These are phyloP conservation scores for Mustela nigripes DNA, from an alignment of 2,113 vertebrate genomes.

Conservation along the genomic window DNA sequence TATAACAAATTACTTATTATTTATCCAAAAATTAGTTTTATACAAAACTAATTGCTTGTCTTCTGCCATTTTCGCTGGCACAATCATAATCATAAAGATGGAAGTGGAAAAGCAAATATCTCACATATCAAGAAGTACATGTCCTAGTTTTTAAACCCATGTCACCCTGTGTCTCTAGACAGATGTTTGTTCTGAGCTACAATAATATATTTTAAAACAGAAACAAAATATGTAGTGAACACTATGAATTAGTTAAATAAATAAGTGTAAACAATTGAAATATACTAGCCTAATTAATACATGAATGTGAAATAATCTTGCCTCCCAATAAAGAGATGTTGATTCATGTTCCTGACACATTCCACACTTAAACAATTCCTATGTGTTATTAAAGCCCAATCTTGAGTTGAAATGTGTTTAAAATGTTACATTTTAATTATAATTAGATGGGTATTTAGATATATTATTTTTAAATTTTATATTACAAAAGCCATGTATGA, in stretches of 20 bases:
- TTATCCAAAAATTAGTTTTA: background rate
- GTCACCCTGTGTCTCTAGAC: background rate
- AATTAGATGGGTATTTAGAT: background rate
- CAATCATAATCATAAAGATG: background rate
- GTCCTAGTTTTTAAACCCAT: background rate
- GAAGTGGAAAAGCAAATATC: background rate
- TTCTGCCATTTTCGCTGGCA: background rate
- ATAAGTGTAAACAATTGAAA: background rate
- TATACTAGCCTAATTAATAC: background rate
- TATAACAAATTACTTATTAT: background rate
- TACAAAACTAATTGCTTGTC: background rate
- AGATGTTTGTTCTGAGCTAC: background rate
- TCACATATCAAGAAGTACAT: background rate
- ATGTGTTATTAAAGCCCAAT: background rate
- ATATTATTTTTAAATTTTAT: background rate
- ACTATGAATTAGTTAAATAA: background rate
- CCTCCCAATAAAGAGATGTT: background rate
- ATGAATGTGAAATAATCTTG: background rate
- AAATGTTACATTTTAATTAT: background rate
- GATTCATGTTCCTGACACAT: background rate
- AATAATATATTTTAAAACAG: background rate
- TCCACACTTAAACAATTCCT: background rate
- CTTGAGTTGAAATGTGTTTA: background rate
- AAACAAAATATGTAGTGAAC: background rate
- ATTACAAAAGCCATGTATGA: background rate